These are phyloP conservation scores for Conus ventricosus DNA, from an alignment of 1,140 invertebrate genomes.

Conservation along the genomic window DNA sequence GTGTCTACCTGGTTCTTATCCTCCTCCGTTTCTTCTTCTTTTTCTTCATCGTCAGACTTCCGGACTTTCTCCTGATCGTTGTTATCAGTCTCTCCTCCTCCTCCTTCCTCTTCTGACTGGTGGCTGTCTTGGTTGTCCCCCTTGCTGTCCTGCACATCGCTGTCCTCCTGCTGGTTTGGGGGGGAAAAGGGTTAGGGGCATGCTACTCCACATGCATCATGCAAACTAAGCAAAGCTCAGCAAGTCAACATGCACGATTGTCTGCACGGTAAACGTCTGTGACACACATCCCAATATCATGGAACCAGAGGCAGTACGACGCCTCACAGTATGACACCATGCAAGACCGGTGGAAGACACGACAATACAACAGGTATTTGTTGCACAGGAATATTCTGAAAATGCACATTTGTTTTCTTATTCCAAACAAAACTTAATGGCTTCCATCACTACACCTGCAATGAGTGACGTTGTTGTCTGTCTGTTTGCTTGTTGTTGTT, in stretches of 20 bases:
- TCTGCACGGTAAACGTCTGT: not conserved
- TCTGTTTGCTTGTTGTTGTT: too few species aligned
- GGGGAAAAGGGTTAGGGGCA: not conserved
- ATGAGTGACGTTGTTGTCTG: too few species aligned
- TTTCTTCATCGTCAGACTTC: conserved; percentile 1
- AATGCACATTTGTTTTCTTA: too few species aligned
- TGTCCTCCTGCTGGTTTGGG: not conserved
- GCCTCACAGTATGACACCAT: not conserved
- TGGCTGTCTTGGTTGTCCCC: not conserved
- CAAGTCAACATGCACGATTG: not conserved
- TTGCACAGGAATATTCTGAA: too few species aligned
- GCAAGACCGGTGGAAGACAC: not conserved
- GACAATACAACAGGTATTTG: not conserved
- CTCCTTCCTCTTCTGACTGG: conserved; percentile 8
- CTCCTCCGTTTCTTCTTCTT: conserved; percentile 27
- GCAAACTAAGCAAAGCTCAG: not conserved
- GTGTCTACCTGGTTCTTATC: conserved; percentile 33
- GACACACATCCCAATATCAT: not conserved
- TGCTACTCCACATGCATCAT: conserved; percentile 8
- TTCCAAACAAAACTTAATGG: too few species aligned
- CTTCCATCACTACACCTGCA: too few species aligned
- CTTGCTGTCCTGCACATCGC: not conserved
- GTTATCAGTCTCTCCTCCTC: conserved; percentile 38
- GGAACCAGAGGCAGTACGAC: not conserved
- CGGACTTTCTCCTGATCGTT: not conserved